Evolutionary conservation across 2,113 vertebrate genomes (phyloP), one percentile per base, ranked within the genome.

Genomic region (Himantopus leucocephalus): DNA sequence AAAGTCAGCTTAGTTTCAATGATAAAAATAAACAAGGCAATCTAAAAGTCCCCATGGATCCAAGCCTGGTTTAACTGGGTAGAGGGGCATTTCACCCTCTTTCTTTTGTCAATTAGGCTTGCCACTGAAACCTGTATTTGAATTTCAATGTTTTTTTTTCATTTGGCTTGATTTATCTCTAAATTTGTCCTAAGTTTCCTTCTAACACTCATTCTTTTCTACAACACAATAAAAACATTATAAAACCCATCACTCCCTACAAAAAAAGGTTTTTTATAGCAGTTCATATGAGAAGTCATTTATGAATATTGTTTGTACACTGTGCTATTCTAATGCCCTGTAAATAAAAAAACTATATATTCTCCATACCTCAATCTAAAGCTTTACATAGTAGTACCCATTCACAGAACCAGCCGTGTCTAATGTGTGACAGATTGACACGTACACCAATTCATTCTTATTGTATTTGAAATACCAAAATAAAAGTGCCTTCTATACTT

Each of bases 1-100:
- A 66, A 95, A 95, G 53, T 37, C 66, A 67, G 26, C 66, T 91
- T 60, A 34, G 48, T 78, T 95, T 92, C 73, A 75, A 68, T 62
- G 79, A 82, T 75, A 94, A 95, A 92, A 93, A 88, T 88, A 91
- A 96, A 89, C 66, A 71, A 93, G 64, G 72, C 64, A 72, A 56
- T 59, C 84, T 88, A 88, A 91, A 81, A 26, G 45, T 88, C 87
- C 74, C 76, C 5, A 0, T 72, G 81, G 89, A 88, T 53, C 41
- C 55, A 77, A 91, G 58, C 19, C 62, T 90, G 63, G 47, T 88
- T 92, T 76, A 90, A 76, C 37, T 82, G 12, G 8, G 62, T 18
- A 90, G 48, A 80, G 62, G 64, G 32, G 50, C 64, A 70, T 43
- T 64, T 72, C 55, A 48, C 45, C 52, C 64, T 16, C 27, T 74